Conservation (phyloP, 2,888 invertebrate species). For the Brenthis hecate region DNA sequence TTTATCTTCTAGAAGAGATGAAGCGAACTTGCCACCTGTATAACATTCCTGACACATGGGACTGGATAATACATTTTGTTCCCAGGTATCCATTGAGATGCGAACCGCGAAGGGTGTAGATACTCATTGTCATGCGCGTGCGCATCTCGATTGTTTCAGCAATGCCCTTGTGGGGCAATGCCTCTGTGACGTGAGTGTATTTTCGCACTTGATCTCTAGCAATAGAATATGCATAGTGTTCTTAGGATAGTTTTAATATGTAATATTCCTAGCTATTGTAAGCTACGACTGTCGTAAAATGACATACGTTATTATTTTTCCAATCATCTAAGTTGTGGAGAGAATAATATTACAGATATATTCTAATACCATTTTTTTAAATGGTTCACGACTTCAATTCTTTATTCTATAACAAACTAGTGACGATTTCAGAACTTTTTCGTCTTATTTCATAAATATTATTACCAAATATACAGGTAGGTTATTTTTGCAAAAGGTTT, state of each 20-base stretch:
- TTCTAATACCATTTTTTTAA: too few relatives aligned
- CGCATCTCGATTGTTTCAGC: slow-evolving; percentile 42
- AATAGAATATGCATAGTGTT: slow-evolving; percentile 5
- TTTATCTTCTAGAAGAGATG: neutral
- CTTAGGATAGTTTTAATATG: slow-evolving; percentile 21
- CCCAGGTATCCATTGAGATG: slow-evolving; percentile 53
- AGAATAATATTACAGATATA: too few relatives aligned
- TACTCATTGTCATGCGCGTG: slow-evolving; percentile 58
- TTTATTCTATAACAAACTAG: too few relatives aligned
- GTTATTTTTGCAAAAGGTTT: too few relatives aligned
- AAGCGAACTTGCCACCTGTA: neutral
- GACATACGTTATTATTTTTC: neutral
- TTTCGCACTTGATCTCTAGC: slow-evolving; percentile 25
- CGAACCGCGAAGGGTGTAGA: slow-evolving; percentile 51
- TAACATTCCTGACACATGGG: slow-evolving; percentile 37
- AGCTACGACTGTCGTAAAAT: neutral
- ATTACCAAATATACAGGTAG: too few relatives aligned
- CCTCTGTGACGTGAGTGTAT: slow-evolving; percentile 35
- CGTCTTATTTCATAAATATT: too few relatives aligned
- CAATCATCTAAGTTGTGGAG: neutral
- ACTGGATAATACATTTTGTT: slow-evolving; percentile 36
- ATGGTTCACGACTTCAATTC: too few relatives aligned
- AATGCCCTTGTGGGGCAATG: slow-evolving; percentile 39
- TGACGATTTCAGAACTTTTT: too few relatives aligned
- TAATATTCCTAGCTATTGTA: slow-evolving; percentile 12